Evolutionary conservation across 2,113 vertebrate genomes (phyloP).

Genomic region (Kryptolebias marmoratus): DNA sequence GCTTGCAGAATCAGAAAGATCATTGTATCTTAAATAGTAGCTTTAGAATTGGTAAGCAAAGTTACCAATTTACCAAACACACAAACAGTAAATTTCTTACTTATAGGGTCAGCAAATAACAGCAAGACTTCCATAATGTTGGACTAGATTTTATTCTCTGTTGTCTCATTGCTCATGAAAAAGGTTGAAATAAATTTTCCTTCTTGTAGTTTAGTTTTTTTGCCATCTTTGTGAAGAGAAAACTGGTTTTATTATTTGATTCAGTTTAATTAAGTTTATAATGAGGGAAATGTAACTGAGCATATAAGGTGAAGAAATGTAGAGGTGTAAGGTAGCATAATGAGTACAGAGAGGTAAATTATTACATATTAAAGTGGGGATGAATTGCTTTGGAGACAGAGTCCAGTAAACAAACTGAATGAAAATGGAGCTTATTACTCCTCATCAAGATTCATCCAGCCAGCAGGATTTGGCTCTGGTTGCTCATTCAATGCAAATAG

Average conservation of each 20-base stretch:
- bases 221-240: too few relatives aligned
- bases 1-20: neutral
- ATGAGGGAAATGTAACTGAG: neutral
- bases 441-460: constrained; percentile 46
- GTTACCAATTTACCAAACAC: too few relatives aligned
- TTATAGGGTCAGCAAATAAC: too few relatives aligned
- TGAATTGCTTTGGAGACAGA: constrained; percentile 10
- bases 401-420: constrained; percentile 12
- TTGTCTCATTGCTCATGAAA: too few relatives aligned
- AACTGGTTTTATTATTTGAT: neutral
- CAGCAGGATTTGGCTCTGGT: constrained; percentile 43
- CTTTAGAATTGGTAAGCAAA: too few relatives aligned
- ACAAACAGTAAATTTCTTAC: too few relatives aligned
- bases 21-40: too few relatives aligned
- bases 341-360: constrained; percentile 13
- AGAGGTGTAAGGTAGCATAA: neutral
- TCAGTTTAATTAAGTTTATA: neutral
- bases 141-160: too few relatives aligned
- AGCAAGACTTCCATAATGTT: too few relatives aligned
- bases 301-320: neutral
- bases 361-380: constrained; percentile 11
- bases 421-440: constrained; percentile 7
- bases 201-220: neutral
- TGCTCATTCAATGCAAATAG: constrained; percentile 70
- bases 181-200: too few relatives aligned